Evolutionary conservation across 2,797 vertebrate species (phyloP), one percentile per base, ranked within the genome.

Genomic region (Microctenopoma steveboyesi): DNA sequence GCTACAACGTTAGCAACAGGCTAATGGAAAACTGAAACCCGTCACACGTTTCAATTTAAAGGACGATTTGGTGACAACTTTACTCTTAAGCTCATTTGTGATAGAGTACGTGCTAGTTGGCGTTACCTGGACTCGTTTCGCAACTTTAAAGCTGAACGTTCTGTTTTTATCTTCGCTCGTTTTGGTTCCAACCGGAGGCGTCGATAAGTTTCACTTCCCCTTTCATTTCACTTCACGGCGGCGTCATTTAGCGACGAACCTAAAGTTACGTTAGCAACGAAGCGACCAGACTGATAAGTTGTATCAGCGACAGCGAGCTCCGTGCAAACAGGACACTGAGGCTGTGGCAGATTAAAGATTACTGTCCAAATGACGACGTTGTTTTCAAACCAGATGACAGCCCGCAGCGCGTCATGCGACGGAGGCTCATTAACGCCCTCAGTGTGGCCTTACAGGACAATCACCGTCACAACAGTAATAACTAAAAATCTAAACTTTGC

Each of bases 151-250:
- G n/a, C 53, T 6, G 8, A 22, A 22, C n/a, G 67, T 49, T 70
- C 68, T 27, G 61, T 28, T 46, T 33, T 37, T 14, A 1, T 43
- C 55, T 58, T 46, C 37, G 15, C 15, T 48, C 13, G 43, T 48
- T 35, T 18, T 1, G 39, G 4, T 68, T 48, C n/a, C 35, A 10
- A 43, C 27, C 54, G 43, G 48, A 58, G 18, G 52, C 27, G 1
- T 37, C 16, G 30, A 13, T 43, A 53, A 81, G 28, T 88, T 89
- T 87, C 77, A 87, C 88, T 92, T 91, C 89, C 87, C 25, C 71
- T 91, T 89, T 87, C 79, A 64, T 22, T 50, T 76, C 52, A 52
- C 9, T 25, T 45, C 51, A n/a, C 4, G 3, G 27, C 50, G 7
- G 15, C 72, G 72, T 69, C 76, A 63, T 13, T 42, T 13, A 2